Evolutionary conservation across 2,113 vertebrate species (phyloP).

Genomic region (Albula glossodonta): DNA sequence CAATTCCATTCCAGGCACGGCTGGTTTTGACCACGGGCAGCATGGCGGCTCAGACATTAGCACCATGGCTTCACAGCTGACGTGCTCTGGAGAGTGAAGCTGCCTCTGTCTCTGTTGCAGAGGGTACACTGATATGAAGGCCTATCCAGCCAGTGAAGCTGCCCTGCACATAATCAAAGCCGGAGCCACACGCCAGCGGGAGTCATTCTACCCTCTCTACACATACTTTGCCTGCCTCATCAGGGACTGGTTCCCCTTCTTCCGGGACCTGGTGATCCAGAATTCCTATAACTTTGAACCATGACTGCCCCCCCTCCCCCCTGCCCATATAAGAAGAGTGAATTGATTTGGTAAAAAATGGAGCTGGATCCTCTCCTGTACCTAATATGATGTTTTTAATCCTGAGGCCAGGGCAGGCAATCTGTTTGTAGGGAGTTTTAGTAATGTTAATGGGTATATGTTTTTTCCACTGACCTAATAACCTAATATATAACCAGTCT

Average conservation of each 20-base stretch:
- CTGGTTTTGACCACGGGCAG: too few species aligned
- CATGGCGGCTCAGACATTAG: too few species aligned
- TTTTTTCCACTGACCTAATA: too few species aligned
- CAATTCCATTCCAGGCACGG: too few species aligned
- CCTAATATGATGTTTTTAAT: too few species aligned
- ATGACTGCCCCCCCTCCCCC: background rate
- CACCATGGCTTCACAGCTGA: too few species aligned
- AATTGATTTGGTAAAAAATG: too few species aligned
- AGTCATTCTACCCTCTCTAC: slow-evolving; percentile 63
- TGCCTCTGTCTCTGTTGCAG: slow-evolving; percentile 34
- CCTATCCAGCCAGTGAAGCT: slow-evolving; percentile 57
- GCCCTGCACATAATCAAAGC: slow-evolving; percentile 58
- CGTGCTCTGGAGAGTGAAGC: too few species aligned
- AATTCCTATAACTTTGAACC: slow-evolving; percentile 50
- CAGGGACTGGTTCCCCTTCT: slow-evolving; percentile 54
- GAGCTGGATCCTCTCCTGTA: too few species aligned
- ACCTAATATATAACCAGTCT: too few species aligned
- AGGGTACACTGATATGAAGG: slow-evolving; percentile 34
- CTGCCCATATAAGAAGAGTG: background rate
- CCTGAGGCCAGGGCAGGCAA: background rate
- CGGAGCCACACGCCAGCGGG: slow-evolving; percentile 18
- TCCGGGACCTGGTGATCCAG: slow-evolving; percentile 43
- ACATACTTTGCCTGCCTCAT: slow-evolving; percentile 44
- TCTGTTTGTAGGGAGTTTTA: too few species aligned
- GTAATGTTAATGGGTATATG: too few species aligned